These are phyloP conservation scores for Oreochromis niloticus DNA, from an alignment of 2,113 vertebrate species.

Conservation along the genomic window DNA sequence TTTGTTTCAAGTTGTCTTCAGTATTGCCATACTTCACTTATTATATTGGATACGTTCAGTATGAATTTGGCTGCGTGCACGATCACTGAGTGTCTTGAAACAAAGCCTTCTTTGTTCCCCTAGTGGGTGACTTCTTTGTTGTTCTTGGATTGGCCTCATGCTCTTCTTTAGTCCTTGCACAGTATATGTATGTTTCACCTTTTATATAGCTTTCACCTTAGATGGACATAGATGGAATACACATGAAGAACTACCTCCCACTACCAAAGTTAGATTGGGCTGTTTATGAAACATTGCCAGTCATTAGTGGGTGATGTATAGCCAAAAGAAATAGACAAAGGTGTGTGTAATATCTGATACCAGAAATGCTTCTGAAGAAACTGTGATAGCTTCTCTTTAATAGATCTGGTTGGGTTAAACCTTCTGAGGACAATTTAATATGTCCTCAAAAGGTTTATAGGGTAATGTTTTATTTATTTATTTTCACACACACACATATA, in stretches of 20 bases:
- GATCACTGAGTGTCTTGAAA: conserved; percentile 22
- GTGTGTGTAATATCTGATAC: not conserved
- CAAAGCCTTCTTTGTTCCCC: not conserved
- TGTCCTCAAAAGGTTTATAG: not conserved
- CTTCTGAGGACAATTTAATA: not conserved
- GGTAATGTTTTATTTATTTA: not conserved
- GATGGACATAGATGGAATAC: not conserved
- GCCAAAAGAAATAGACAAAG: not conserved
- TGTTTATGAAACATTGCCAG: not conserved
- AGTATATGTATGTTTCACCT: not conserved
- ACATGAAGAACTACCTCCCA: not conserved
- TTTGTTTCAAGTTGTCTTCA: conserved; percentile 23
- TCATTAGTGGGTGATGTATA: not conserved
- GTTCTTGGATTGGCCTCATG: not conserved
- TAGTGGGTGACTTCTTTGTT: not conserved
- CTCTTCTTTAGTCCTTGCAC: not conserved
- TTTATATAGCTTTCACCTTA: not conserved
- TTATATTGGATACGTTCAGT: not conserved
- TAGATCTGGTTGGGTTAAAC: not conserved
- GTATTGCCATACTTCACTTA: not conserved
- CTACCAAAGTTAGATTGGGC: not conserved
- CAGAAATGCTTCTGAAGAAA: not conserved
- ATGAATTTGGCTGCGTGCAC: not conserved
- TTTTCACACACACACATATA: not conserved
- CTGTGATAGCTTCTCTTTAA: not conserved